Conservation (phyloP, 1,140 invertebrate genomes). For the Arion vulgaris region DNA sequence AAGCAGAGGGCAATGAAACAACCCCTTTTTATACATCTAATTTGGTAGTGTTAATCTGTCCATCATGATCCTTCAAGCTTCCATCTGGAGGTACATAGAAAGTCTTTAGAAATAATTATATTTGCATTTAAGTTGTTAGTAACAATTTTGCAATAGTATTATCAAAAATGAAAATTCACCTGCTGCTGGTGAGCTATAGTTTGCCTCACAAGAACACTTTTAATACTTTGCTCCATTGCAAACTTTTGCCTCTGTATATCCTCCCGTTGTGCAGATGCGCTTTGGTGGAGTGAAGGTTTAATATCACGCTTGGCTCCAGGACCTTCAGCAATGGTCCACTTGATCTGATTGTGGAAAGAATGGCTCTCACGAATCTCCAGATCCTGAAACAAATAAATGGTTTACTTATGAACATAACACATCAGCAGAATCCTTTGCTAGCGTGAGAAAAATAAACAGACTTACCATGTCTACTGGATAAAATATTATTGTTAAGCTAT, state of each 20-base stretch:
- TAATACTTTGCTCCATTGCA: constrained; percentile 99
- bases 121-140: no score
- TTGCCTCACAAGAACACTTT: constrained; percentile 98
- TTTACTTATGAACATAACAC: background rate
- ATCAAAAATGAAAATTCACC: constrained; percentile 52
- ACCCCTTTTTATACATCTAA: no score
- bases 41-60: no score
- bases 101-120: no score
- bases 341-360: constrained; percentile 76
- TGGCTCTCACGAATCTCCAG: constrained; percentile 30
- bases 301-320: constrained; percentile 76
- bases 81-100: no score
- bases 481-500: background rate
- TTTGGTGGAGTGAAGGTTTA: constrained; percentile 63
- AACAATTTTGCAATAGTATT: no score
- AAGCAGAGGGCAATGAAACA: no score
- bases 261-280: constrained; percentile 66
- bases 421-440: background rate
- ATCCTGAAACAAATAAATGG: constrained; percentile 27
- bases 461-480: background rate
- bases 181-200: constrained; percentile 97
- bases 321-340: constrained; percentile 88
- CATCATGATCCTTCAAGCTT: no score
- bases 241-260: constrained; percentile 86
- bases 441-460: background rate